A percentile compares a stretch with the other conserved stretches of the same genome.
Conservation (phyloP, 2,113 vertebrate species). For the Oenanthe melanoleuca region DNA sequence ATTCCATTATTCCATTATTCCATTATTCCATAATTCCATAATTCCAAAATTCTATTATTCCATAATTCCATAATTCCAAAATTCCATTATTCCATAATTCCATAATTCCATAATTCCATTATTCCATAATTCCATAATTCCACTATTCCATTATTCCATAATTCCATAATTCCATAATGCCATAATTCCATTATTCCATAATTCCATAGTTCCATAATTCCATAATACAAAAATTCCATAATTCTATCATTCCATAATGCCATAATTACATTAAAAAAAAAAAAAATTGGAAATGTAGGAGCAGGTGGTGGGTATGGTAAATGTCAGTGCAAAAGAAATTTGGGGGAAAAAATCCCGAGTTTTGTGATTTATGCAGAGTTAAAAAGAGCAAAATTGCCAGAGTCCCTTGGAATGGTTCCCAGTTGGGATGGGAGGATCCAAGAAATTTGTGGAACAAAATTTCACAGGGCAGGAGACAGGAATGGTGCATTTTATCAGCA, state of each 20-base stretch:
- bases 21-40: not conserved
- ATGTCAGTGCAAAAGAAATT: too few relatives aligned
- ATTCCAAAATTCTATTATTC: not conserved
- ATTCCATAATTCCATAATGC: not conserved
- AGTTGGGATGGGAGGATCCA: not conserved
- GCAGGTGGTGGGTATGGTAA: too few relatives aligned
- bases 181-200: not conserved
- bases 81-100: not conserved
- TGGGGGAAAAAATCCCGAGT: too few relatives aligned
- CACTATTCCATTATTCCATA: not conserved
- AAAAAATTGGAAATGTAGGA: too few relatives aligned
- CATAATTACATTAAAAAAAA: not conserved
- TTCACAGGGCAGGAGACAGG: not conserved
- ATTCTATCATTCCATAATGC: not conserved
- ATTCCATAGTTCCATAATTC: not conserved
- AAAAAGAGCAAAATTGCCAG: too few relatives aligned
- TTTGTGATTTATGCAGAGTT: too few relatives aligned
- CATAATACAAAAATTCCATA: not conserved
- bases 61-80: too few relatives aligned
- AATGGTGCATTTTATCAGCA: not conserved
- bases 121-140: not conserved
- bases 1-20: not conserved
- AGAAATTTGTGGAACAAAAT: not conserved
- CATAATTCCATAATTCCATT: too few relatives aligned
- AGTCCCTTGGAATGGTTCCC: not conserved